Base-by-base conservation (phyloP, 1,140 invertebrate species). In the Phthorimaea operculella region DNA sequence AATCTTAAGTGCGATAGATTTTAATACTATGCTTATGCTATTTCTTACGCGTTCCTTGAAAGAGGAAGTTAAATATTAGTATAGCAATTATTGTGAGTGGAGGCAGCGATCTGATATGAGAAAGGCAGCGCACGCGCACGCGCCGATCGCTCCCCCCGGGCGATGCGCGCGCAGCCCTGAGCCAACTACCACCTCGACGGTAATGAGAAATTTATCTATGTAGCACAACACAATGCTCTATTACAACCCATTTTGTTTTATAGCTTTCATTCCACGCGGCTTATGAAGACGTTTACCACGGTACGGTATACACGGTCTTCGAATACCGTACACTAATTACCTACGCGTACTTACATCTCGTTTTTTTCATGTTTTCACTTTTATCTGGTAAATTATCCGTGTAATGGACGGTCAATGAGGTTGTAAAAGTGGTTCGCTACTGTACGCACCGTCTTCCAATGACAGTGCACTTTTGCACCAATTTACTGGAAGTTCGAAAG, bases 131-230 rank as follows among this genome's bases (percentile, higher is more conserved):
- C 51, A 57, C 14, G 21, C 21, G 21, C 21, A n/a, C n/a, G 51
- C 51, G 55, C 55, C 55, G 54, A 57, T 54, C 50, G 55, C 64
- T 58, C 52, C 58, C 64, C 51, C 36, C 52, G 51, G 54, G 59
- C 59, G 48, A 18, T 33, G 21, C 51, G 16, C 39, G 51, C 45
- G 16, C 54, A 28, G 17, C n/a, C 52, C 39, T 50, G 21, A 2
- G 47, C 47, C 36, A 62, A 51, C 55, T 55, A 51, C 58, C 47
- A 36, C 57, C 52, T 49, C 48, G 21, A 28, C 47, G 34, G 57
- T 70, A 73, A 70, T 70, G 66, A 69, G 68, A 65, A 70, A 63
- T 63, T 66, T 70, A 70, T 68, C 65, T 68, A 58, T 68, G 57
- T 68, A 60, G 63, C 52, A 58, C 58, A 52, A 61, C 57, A 45